A percentile compares a stretch with the other conserved stretches of the same genome.
These are phyloP conservation scores for Anabacerthia variegaticeps DNA, from an alignment of 2,797 vertebrate genomes.

Conservation along the genomic window DNA sequence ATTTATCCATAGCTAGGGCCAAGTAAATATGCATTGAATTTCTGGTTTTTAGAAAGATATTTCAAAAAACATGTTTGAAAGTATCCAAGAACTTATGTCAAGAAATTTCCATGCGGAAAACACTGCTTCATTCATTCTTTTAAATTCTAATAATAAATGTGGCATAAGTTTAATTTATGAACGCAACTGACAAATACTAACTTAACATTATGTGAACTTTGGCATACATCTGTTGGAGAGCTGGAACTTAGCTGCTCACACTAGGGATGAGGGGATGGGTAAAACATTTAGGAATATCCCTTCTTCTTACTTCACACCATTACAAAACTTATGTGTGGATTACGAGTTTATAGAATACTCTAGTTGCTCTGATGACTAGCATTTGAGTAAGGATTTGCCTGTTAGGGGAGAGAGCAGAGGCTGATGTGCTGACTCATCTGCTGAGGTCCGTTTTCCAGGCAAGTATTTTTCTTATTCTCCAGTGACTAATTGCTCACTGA, in stretches of 20 bases:
- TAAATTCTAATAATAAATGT: slow-evolving; percentile 15
- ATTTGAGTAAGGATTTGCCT: slow-evolving; percentile 27
- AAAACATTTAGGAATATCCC: slow-evolving; percentile 32
- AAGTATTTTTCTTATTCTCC: background rate
- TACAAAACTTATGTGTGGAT: background rate
- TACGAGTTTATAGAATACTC: background rate
- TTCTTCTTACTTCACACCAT: background rate
- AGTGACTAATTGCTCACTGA: background rate
- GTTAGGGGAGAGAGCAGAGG: background rate
- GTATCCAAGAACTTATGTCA: background rate
- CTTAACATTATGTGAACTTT: background rate
- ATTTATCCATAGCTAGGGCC: background rate
- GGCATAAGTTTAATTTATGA: background rate
- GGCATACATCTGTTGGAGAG: background rate
- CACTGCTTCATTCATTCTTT: background rate
- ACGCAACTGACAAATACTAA: background rate
- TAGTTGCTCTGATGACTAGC: slow-evolving; percentile 6
- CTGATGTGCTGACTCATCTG: slow-evolving; percentile 2
- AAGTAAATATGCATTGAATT: background rate
- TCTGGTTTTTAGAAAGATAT: background rate
- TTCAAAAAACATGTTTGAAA: slow-evolving; percentile 17
- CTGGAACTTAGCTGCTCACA: background rate
- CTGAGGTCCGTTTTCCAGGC: background rate
- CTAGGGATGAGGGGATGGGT: background rate
- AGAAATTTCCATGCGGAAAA: background rate